Conservation (phyloP, 2,888 invertebrate species). For the Lydus trimaculatus region DNA sequence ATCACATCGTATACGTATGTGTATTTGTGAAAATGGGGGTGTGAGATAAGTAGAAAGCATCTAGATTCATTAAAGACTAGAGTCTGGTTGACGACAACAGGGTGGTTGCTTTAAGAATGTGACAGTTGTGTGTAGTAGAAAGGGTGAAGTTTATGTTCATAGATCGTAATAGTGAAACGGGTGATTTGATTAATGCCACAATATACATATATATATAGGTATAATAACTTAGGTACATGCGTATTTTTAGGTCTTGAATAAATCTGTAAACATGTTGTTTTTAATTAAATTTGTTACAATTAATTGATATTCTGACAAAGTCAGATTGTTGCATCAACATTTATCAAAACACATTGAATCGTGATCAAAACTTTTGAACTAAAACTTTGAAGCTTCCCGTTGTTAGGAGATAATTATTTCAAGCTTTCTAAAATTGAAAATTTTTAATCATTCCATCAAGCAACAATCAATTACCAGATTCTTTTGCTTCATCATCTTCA, state of each 20-base stretch:
- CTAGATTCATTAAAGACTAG: not conserved
- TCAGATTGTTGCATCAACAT: not conserved
- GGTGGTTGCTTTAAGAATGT: not conserved
- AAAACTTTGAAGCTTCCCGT: not conserved
- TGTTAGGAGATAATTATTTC: not conserved
- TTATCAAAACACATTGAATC: not conserved
- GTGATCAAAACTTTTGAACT: not conserved
- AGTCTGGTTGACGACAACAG: not conserved
- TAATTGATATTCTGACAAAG: not conserved
- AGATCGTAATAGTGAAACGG: not conserved
- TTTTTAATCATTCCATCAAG: not conserved
- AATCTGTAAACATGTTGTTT: not conserved
- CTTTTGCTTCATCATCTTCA: too few relatives aligned
- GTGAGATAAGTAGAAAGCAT: not conserved
- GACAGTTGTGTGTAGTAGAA: not conserved
- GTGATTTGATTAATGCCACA: not conserved
- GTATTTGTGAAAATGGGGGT: not conserved
- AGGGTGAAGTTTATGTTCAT: not conserved
- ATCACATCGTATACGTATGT: slow-evolving; percentile 22
- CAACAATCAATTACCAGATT: not conserved
- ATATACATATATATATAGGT: not conserved
- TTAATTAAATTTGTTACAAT: not conserved
- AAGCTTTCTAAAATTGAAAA: not conserved
- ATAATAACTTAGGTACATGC: not conserved
- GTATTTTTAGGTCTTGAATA: not conserved